Base-by-base conservation (phyloP, 35 echinoderm and acorn worm genomes). In the Chiridota heheva region DNA sequence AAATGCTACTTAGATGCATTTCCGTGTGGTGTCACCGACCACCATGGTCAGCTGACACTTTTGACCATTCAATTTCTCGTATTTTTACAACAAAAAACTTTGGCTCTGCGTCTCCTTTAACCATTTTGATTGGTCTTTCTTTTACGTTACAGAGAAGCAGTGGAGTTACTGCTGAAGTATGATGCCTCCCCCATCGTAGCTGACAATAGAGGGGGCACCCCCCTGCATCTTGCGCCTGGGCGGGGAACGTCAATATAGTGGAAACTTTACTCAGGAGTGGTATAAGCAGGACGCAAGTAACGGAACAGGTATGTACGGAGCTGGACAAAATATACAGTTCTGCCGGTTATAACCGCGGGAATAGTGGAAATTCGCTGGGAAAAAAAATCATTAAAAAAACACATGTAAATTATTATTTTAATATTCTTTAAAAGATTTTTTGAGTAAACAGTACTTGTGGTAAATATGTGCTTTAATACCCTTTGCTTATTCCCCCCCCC, bases 191-290 rank as follows among this genome's bases (percentile, higher is more conserved):
- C 95, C 5, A 88, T 73, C 5, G 81, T 92, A 15, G 63, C 89
- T 18, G 95, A 98, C 44, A 76, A 78, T 58, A 69, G 81, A 26
- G 95, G 95, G 7, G 86, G 84, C 82, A 88, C 80, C 12, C 95
- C 95, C 0, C 66, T 98, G 2, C 95, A 98, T 60, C 77, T 98
- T 8, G 95, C 95, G 90, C 95, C 22, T 98, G 95, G 95, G 92
- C 84, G 5, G 95, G 95, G 13, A 80, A 84, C 64, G 32, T 69
- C 30, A 86, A 81, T 49, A 91, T 98, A 27, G 67, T 98, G 22
- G 76, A 78, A 3, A 73, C 85, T 16, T 62, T 98, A 5, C 63
- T 93, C 4, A 74, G 71, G 5, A 42, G 46, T 27, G 77, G 78
- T 39, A 80, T 82, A 29, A 81, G 85, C 18, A 48, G 79, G 22